These are phyloP conservation scores for Odocoileus hemionus DNA, from an alignment of 2,113 vertebrate species.

Conservation along the genomic window DNA sequence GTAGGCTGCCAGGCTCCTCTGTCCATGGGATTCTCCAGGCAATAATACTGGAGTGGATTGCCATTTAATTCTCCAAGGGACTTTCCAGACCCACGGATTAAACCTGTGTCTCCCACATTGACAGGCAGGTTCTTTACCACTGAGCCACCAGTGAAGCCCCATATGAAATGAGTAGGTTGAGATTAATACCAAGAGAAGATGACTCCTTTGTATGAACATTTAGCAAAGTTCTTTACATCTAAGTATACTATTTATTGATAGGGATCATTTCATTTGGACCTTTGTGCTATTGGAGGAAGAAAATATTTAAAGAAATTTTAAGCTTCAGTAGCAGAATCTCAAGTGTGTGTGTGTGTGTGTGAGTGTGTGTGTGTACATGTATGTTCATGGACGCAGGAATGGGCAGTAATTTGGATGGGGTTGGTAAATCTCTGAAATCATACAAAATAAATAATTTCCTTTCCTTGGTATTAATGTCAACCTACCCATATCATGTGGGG, in stretches of 20 bases:
- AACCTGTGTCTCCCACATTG: not conserved
- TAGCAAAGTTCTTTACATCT: not conserved
- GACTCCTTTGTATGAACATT: not conserved
- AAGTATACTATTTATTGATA: not conserved
- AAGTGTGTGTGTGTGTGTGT: not conserved
- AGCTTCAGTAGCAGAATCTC: not conserved
- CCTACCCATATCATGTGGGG: not conserved
- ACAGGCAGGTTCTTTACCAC: not conserved
- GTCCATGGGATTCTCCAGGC: not conserved
- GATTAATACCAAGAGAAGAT: not conserved
- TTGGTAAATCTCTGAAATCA: not conserved
- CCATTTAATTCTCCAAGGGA: not conserved
- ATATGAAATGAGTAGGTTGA: not conserved
- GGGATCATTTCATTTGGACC: not conserved
- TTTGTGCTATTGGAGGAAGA: not conserved
- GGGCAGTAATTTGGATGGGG: not conserved
- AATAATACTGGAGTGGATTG: not conserved
- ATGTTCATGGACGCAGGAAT: not conserved
- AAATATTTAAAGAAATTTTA: not conserved
- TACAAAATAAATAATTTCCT: not conserved
- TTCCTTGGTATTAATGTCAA: not conserved
- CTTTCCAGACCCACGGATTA: fast-evolving
- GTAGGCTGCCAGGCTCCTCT: not conserved
- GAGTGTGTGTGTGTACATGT: fast-evolving
- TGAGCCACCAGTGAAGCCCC: not conserved